Evolutionary conservation across 2,888 invertebrate species (phyloP).

Genomic region (Scaptomyza cyrtandrae): DNA sequence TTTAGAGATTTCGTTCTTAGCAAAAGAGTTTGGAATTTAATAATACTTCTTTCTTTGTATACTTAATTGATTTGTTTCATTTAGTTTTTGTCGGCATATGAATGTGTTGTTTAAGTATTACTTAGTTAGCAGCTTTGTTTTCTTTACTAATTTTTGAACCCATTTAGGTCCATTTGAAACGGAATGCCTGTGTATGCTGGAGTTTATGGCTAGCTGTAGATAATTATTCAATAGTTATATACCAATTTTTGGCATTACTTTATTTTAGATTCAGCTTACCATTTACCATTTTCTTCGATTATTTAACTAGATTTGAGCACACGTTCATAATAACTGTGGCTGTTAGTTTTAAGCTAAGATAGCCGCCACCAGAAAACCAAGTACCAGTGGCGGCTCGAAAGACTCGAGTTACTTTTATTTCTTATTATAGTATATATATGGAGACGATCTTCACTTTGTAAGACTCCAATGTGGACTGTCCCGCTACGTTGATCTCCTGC

Average conservation of each 20-base stretch:
- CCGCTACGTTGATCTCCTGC: conserved; percentile 41
- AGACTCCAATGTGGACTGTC: conserved; percentile 56
- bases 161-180: not conserved
- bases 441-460: conserved; percentile 40
- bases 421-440: not conserved
- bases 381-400: conserved; percentile 55
- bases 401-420: conserved; percentile 3
- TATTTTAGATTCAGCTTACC: not conserved
- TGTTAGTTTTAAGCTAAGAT: not conserved
- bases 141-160: not conserved
- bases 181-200: not conserved
- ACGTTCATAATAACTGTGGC: conserved; percentile 16
- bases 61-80: too few relatives aligned
- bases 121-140: not conserved
- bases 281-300: not conserved
- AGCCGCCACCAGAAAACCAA: conserved; percentile 54
- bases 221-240: not conserved
- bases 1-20: not conserved
- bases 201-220: conserved; percentile 5
- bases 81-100: not conserved
- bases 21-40: not conserved
- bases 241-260: not conserved
- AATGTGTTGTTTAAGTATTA: not conserved
- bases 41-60: too few relatives aligned
- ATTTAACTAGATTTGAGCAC: not conserved